A percentile compares a stretch with the other conserved stretches of the same genome.
Evolutionary conservation across 2,113 vertebrate genomes (phyloP).

Genomic region (Aptenodytes patagonicus): DNA sequence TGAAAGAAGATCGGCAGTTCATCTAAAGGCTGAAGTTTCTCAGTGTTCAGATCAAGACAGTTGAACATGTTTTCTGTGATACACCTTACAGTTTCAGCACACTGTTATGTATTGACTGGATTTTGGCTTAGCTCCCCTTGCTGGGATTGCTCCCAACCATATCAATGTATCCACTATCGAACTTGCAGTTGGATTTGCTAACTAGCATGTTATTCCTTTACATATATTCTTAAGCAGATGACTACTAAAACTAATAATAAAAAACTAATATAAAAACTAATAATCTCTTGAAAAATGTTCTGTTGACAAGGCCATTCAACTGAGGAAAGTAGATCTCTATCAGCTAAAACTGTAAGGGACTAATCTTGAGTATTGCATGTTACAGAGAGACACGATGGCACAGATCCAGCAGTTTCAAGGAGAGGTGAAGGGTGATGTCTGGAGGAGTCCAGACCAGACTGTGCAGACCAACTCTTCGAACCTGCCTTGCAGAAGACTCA

Average conservation of each 20-base stretch:
- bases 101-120: background rate
- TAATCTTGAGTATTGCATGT: background rate
- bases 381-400: background rate
- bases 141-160: background rate
- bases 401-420: background rate
- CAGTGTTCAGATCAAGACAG: background rate
- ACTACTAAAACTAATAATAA: background rate
- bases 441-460: background rate
- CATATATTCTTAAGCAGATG: background rate
- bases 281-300: background rate
- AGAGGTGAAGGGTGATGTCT: background rate
- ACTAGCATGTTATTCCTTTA: background rate
- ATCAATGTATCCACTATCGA: accelerated
- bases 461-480: background rate
- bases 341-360: background rate
- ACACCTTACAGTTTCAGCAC: background rate
- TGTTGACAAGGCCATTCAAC: background rate
- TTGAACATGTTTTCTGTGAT: background rate
- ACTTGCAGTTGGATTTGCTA: background rate
- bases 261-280: background rate
- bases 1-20: background rate
- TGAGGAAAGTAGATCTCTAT: background rate
- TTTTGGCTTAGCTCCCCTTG: background rate
- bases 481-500: background rate
- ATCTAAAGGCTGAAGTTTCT: background rate